These are phyloP conservation scores for Zeus faber DNA, from an alignment of 2,113 vertebrate genomes.

Conservation along the genomic window DNA sequence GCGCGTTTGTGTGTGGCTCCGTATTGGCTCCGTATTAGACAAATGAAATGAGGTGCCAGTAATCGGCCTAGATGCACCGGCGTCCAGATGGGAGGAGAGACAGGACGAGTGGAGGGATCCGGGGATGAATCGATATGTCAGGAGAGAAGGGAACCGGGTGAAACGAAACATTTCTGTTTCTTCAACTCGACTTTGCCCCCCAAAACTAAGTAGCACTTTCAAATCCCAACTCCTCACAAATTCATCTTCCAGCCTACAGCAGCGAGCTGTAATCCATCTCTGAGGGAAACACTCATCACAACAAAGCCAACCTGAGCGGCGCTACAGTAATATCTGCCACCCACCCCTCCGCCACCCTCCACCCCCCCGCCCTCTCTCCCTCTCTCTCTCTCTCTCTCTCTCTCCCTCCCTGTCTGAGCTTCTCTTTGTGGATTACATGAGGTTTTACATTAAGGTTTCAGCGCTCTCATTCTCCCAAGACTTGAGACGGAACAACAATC, in stretches of 20 bases:
- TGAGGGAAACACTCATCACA: constrained; percentile 16
- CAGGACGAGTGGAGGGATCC: neutral
- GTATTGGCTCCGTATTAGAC: constrained; percentile 42
- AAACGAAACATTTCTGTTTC: neutral
- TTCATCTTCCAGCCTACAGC: constrained; percentile 4
- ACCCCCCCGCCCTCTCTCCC: neutral
- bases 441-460: constrained; percentile 10
- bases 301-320: neutral
- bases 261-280: constrained; percentile 28
- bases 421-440: constrained; percentile 9
- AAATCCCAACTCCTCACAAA: constrained; percentile 1
- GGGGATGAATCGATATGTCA: too few relatives aligned
- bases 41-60: constrained; percentile 37
- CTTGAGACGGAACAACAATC: neutral
- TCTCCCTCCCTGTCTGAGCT: constrained; percentile 2
- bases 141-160: too few relatives aligned
- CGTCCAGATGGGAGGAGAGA: constrained; percentile 15
- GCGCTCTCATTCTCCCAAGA: constrained; percentile 2
- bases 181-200: neutral
- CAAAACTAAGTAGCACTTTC: neutral
- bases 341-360: neutral
- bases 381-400: neutral
- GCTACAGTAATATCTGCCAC: neutral
- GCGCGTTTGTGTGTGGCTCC: too few relatives aligned
- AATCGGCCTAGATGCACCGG: constrained; percentile 32